Evolutionary conservation across 1,140 invertebrate genomes (phyloP).

Genomic region (Colletes gigas): DNA sequence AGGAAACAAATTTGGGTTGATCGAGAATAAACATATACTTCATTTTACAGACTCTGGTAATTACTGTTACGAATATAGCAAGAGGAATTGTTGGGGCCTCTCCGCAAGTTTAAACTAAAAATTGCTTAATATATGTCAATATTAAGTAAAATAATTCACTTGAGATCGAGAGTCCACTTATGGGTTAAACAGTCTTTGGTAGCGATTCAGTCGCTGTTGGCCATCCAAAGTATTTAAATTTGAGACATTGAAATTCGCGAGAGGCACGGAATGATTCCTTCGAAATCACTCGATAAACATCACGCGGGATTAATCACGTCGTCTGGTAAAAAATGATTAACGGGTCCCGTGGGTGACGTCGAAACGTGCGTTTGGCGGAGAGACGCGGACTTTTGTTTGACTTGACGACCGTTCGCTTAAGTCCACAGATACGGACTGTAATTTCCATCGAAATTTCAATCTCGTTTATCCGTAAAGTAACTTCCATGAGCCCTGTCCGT

Average conservation of each 20-base stretch:
- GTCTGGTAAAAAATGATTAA: neutral
- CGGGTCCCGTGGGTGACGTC: neutral
- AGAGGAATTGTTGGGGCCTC: too few relatives aligned
- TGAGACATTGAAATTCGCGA: neutral
- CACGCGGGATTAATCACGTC: neutral
- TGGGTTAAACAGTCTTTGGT: too few relatives aligned
- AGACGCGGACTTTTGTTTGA: conserved; percentile 68
- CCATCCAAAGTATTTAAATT: too few relatives aligned
- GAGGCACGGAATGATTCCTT: conserved; percentile 24
- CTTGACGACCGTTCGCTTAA: conserved; percentile 73
- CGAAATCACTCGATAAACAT: neutral
- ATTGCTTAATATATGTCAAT: too few relatives aligned
- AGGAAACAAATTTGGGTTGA: too few relatives aligned
- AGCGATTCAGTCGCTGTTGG: too few relatives aligned
- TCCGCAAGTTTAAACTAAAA: too few relatives aligned
- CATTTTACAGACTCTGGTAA: too few relatives aligned
- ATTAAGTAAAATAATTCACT: too few relatives aligned
- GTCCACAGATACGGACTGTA: conserved; percentile 71
- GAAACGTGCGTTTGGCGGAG: conserved; percentile 1
- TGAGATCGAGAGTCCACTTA: too few relatives aligned
- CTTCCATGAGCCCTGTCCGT: conserved; percentile 60
- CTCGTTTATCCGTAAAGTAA: conserved; percentile 76
- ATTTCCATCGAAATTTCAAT: conserved; percentile 78
- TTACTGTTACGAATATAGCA: too few relatives aligned
- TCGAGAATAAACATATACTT: too few relatives aligned